phyloP scores from a whole-genome alignment of 2,113 vertebrate genomes.

The Campylomormyrus numenius region DNA sequence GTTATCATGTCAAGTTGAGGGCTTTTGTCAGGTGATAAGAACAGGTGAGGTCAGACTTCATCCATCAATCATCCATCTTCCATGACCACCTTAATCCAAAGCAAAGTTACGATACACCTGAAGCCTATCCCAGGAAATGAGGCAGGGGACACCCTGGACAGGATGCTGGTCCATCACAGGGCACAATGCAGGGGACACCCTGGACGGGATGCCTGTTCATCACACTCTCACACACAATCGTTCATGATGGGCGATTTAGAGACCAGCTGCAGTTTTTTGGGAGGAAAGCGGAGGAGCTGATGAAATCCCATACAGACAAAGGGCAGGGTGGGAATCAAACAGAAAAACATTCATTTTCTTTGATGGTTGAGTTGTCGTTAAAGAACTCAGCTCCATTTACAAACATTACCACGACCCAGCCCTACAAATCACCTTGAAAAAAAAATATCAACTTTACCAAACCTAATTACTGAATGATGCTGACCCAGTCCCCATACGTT shows the following conservation, averaged over 20 bases:
- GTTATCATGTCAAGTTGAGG: neutral
- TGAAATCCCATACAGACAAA: neutral
- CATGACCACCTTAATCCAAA: neutral
- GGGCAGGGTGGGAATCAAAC: neutral
- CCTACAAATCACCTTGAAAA: neutral
- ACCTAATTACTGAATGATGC: neutral
- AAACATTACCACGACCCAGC: neutral
- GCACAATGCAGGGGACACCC: too few species aligned
- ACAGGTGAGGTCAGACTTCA: neutral
- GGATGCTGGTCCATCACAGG: too few species aligned
- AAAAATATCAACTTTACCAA: neutral
- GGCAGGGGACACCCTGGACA: too few species aligned
- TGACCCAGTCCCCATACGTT: neutral
- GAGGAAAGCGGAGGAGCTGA: neutral
- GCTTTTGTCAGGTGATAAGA: neutral
- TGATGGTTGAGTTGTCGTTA: neutral
- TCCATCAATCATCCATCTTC: neutral
- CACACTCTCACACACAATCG: neutral
- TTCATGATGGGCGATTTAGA: neutral
- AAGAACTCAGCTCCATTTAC: neutral
- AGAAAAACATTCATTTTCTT: neutral
- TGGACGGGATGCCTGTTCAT: too few species aligned
- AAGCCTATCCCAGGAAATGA: neutral
- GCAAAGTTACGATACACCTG: neutral
- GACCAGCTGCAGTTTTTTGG: neutral